A percentile compares a stretch with the other conserved stretches of the same genome.
Evolutionary conservation across 2,797 vertebrate genomes (phyloP).

Genomic region (Podarcis siculus): DNA sequence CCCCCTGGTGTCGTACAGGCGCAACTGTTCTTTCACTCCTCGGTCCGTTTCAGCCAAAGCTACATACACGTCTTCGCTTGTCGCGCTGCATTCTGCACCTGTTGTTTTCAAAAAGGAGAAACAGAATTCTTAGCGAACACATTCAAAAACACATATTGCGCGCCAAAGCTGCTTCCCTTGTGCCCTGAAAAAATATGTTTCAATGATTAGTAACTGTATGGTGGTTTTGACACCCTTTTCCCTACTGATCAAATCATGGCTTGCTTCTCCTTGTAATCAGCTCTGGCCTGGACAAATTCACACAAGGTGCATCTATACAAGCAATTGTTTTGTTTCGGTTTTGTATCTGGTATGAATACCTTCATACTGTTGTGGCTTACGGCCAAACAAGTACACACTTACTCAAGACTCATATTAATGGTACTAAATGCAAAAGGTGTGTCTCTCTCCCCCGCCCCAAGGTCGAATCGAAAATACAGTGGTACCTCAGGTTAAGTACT

Average conservation of each 20-base stretch:
- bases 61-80: constrained; percentile 93
- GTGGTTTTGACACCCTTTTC: background rate
- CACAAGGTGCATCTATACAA: background rate
- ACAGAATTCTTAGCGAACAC: rapidly evolving
- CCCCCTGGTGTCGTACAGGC: constrained; percentile 93
- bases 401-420: background rate
- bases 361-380: background rate
- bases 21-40: constrained; percentile 91
- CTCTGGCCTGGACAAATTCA: background rate
- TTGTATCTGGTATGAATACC: background rate
- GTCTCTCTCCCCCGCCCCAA: background rate
- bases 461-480: background rate
- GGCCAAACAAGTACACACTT: background rate
- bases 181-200: background rate
- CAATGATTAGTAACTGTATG: background rate
- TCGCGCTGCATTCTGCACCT: constrained; percentile 89
- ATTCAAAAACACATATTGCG: background rate
- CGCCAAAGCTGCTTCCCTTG: no score
- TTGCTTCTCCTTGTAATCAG: no score
- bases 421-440: background rate
- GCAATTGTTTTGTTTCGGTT: background rate
- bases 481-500: no score
- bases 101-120: constrained; percentile 37
- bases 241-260: background rate
- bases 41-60: constrained; percentile 93